A percentile compares a stretch with the other conserved stretches of the same genome.
These are phyloP conservation scores for Chaitophorus viminalis DNA, from an alignment of 2,888 invertebrate species.

Conservation along the genomic window DNA sequence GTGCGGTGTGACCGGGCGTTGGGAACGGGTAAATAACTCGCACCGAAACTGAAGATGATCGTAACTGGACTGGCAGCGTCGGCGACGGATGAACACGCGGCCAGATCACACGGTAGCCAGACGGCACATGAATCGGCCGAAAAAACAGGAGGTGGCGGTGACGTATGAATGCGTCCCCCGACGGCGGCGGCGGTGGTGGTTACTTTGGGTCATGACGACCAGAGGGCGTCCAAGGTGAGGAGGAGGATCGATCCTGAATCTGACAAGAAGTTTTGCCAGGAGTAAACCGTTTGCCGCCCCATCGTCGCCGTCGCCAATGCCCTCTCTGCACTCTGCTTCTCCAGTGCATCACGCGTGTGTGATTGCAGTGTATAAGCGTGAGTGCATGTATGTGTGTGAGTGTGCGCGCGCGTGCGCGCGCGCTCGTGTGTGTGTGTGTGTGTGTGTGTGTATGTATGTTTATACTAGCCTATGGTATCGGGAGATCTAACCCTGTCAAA, in stretches of 20 bases:
- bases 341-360: not conserved
- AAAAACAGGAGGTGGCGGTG: constrained; percentile 37
- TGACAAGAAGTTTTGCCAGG: constrained; percentile 57
- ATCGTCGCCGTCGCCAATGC: constrained; percentile 8
- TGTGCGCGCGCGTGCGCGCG: too few species aligned
- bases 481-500: not conserved
- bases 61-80: constrained; percentile 1
- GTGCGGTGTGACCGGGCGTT: not conserved
- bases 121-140: constrained; percentile 56
- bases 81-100: constrained; percentile 39
- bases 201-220: constrained; percentile 61
- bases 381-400: not conserved
- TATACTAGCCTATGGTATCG: not conserved
- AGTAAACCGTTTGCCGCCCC: constrained; percentile 54
- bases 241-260: constrained; percentile 60
- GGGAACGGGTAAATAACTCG: not conserved
- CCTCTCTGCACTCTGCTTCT: not conserved
- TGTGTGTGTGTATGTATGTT: not conserved
- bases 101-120: constrained; percentile 52
- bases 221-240: constrained; percentile 58
- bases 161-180: constrained; percentile 55
- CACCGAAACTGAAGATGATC: not conserved
- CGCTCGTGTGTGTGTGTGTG: not conserved
- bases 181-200: constrained; percentile 46
- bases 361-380: too few species aligned